Percentiles rank a stretch among this genome's conserved stretches.
Conservation (phyloP, 2,888 invertebrate genomes). For the Invenusta paracnida region DNA sequence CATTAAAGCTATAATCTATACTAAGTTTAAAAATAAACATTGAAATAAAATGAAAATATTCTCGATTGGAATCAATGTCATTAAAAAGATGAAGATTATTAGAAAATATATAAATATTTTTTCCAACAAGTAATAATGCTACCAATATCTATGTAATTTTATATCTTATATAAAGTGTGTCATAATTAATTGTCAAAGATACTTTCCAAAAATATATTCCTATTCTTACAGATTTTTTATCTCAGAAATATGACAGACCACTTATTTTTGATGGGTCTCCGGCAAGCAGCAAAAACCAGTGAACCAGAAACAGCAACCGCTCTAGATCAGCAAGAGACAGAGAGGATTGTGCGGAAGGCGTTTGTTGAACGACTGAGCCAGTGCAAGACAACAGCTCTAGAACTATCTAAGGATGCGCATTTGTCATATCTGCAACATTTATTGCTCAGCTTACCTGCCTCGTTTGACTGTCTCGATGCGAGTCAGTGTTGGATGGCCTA, state of each 20-base stretch:
- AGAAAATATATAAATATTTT: too few species aligned
- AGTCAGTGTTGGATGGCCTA: slow-evolving; percentile 94
- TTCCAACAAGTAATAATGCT: too few species aligned
- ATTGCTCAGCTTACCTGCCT: slow-evolving; percentile 35
- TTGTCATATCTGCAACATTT: slow-evolving; percentile 24
- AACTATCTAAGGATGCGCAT: not conserved
- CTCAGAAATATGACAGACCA: not conserved
- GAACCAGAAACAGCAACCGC: not conserved
- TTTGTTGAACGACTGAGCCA: slow-evolving; percentile 21
- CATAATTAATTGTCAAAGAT: too few species aligned
- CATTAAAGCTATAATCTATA: too few species aligned
- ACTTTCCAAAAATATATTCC: too few species aligned
- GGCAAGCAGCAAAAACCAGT: not conserved
- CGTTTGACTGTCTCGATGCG: slow-evolving; percentile 73
- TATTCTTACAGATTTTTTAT: too few species aligned
- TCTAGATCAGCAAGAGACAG: slow-evolving; percentile 42
- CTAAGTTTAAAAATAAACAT: too few species aligned
- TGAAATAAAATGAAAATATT: too few species aligned
- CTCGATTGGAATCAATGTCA: too few species aligned
- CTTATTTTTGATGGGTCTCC: not conserved
- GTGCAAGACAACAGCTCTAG: not conserved
- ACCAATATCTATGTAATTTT: too few species aligned
- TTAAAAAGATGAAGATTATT: too few species aligned
- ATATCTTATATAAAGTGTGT: too few species aligned
- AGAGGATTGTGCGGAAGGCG: slow-evolving; percentile 35